phyloP scores from a whole-genome alignment of 2,113 vertebrate species.

The Ceyx melanurus region DNA sequence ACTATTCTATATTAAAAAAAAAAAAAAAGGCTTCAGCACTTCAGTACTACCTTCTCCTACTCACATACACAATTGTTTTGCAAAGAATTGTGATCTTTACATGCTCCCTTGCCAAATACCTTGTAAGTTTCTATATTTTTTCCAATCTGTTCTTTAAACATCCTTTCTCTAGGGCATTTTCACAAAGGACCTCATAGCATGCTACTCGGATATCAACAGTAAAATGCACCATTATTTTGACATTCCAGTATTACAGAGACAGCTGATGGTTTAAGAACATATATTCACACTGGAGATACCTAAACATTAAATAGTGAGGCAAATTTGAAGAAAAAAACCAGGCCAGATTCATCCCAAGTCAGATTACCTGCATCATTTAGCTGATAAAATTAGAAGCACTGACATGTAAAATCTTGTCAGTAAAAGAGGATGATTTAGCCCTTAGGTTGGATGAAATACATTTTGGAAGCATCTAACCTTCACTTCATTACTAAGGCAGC shows the following conservation, averaged over 20 bases:
- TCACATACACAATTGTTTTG: slow-evolving; percentile 40
- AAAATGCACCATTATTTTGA: slow-evolving; percentile 59
- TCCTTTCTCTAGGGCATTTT: slow-evolving; percentile 61
- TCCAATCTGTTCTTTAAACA: slow-evolving; percentile 53
- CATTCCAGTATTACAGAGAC: slow-evolving; percentile 18
- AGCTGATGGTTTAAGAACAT: slow-evolving; percentile 30
- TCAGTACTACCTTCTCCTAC: slow-evolving; percentile 20
- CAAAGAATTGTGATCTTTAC: slow-evolving; percentile 63
- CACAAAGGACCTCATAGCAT: slow-evolving; percentile 22
- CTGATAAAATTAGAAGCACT: slow-evolving; percentile 29
- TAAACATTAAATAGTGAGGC: background rate
- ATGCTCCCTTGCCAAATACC: slow-evolving; percentile 55
- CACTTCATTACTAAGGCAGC: background rate
- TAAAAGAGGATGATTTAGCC: background rate
- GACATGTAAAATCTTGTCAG: background rate
- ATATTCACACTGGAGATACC: background rate
- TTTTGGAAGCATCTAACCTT: background rate
- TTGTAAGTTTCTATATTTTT: slow-evolving; percentile 55
- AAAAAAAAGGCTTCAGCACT: slow-evolving; percentile 42
- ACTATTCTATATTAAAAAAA: slow-evolving; percentile 14
- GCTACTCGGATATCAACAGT: slow-evolving; percentile 4
- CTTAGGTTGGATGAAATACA: background rate
- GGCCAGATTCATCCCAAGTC: background rate
- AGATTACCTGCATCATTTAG: background rate
- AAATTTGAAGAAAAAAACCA: background rate